A percentile compares a stretch with the other conserved stretches of the same genome.
phyloP scores from a whole-genome alignment of 2,113 vertebrate genomes.

The Calonectris borealis region DNA sequence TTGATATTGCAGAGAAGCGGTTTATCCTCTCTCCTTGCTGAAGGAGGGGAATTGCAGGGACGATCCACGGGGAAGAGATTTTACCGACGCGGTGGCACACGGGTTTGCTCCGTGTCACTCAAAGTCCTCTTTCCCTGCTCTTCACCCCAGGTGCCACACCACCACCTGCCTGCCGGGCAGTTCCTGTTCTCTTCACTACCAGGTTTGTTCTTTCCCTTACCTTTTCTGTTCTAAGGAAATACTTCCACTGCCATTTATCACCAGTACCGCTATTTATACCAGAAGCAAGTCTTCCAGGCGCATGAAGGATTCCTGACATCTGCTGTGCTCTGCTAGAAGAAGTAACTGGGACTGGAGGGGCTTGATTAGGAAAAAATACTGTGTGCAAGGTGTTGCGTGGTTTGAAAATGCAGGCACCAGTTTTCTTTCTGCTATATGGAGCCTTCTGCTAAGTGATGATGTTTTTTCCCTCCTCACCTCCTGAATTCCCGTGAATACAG shows the following conservation, averaged over 20 bases:
- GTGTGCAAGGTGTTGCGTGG: not conserved
- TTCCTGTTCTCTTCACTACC: not conserved
- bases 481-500: not conserved
- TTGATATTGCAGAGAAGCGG: not conserved
- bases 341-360: not conserved
- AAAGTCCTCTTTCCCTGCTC: not conserved
- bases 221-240: not conserved
- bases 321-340: not conserved
- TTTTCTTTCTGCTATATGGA: not conserved
- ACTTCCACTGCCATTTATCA: not conserved
- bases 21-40: not conserved
- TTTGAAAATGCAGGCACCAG: not conserved
- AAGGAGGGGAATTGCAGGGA: not conserved
- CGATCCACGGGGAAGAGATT: not conserved
- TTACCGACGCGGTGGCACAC: not conserved
- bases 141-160: not conserved
- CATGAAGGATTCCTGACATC: not conserved
- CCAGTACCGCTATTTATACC: not conserved
- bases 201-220: too few species aligned
- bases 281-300: not conserved
- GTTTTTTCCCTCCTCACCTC: not conserved
- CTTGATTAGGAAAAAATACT: not conserved
- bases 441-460: not conserved
- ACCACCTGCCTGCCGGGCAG: not conserved
- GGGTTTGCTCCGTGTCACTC: not conserved